Base-by-base conservation (phyloP, 2,888 invertebrate species). In the Onchidella celtica region DNA sequence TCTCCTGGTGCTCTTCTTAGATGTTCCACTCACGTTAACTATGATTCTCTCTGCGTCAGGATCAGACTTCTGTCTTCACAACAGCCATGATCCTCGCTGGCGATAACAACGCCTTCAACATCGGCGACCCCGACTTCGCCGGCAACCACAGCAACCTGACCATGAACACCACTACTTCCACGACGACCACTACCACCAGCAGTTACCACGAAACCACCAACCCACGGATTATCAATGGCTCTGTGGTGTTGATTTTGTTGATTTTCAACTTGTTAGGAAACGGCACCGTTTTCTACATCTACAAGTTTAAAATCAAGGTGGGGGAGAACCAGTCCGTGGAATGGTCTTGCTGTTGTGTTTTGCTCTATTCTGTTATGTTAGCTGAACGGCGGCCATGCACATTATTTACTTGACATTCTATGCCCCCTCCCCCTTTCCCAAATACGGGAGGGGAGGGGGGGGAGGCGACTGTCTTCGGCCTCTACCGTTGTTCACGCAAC, bases 201-300 rank as follows among this genome's bases (percentile, higher is more conserved):
- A 59, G 21, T 27, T 68, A 68, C 65, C 65, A n/a, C 1, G 66
- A 59, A 61, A 68, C 59, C 21, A 69, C 78, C 70, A 84, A 84
- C 75, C 83, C 83, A 3, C 59, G 83, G 1, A 55, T 81, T 2
- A 55, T 79, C 63, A 84, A 81, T 63, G 83, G 81, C 24, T 21
- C 79, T 14, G 32, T 84, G 17, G 76, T 81, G 24, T 63, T 75
- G 3, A 2, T 81, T 24, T 47, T 84, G 59, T 47, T 84, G 65
- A 4, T 76, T n/a, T 40, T 81, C 27, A 81, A 79, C 2, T 9
- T 84, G 11, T 27, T 63, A 3, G 83, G 83, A 17, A 84, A 84
- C 66, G 17, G 69, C 3, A 70, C 81, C 65, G 83, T 84, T 21
- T 75, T 74, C 72, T 84, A 79, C 32, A 63, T 84, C 66, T 84